These are phyloP conservation scores for Phoenicopterus ruber DNA, from an alignment of 2,113 vertebrate species.

Conservation along the genomic window DNA sequence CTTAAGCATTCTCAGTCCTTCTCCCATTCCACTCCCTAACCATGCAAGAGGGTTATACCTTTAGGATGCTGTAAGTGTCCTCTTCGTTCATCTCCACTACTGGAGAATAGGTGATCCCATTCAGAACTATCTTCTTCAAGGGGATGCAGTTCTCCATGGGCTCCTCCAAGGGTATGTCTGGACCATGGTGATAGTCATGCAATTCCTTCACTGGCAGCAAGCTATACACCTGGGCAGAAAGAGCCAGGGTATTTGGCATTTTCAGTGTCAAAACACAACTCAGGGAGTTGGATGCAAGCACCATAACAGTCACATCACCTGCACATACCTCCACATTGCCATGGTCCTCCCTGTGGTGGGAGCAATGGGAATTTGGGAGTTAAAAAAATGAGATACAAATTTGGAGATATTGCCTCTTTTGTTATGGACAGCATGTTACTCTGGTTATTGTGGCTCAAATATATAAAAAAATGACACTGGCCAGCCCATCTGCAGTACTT, in stretches of 20 bases:
- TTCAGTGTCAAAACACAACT: neutral
- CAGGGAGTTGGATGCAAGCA: neutral
- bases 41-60: neutral
- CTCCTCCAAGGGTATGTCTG: neutral
- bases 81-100: neutral
- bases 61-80: conserved; percentile 53
- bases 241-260: neutral
- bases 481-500: neutral
- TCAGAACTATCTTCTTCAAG: neutral
- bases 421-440: neutral
- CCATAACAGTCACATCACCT: neutral
- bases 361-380: neutral
- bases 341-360: neutral
- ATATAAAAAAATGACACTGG: neutral
- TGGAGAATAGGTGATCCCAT: conserved; percentile 59
- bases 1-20: neutral
- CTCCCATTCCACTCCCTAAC: neutral
- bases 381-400: neutral
- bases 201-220: conserved; percentile 63
- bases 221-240: conserved; percentile 64
- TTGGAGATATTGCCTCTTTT: neutral
- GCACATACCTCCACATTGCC: neutral
- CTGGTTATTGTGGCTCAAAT: neutral
- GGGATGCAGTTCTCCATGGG: neutral
- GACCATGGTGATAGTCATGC: neutral